Conservation (phyloP, 1,140 invertebrate species). For the Antheraea pernyi region DNA sequence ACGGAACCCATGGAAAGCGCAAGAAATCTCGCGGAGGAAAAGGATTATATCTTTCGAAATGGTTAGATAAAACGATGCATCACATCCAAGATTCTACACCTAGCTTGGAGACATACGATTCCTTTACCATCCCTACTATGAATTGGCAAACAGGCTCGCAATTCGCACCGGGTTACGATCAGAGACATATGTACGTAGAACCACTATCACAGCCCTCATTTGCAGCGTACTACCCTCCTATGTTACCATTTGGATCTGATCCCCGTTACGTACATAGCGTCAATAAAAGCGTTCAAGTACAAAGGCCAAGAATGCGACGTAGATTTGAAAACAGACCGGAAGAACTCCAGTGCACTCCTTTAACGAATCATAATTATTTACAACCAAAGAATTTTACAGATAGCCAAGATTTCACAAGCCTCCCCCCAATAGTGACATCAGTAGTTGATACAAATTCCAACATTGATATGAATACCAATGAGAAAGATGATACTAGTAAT, state of each 20-base stretch:
- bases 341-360: slow-evolving; percentile 48
- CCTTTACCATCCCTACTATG: slow-evolving; percentile 45
- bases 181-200: slow-evolving; percentile 54
- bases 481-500: slow-evolving; percentile 62
- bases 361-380: slow-evolving; percentile 48
- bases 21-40: slow-evolving; percentile 64
- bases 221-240: slow-evolving; percentile 52
- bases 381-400: slow-evolving; percentile 69
- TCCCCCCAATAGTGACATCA: slow-evolving; percentile 68
- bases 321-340: slow-evolving; percentile 54
- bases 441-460: slow-evolving; percentile 66
- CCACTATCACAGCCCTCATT: slow-evolving; percentile 62
- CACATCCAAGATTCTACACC: slow-evolving; percentile 58
- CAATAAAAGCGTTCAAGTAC: slow-evolving; percentile 58
- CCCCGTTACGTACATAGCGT: slow-evolving; percentile 51
- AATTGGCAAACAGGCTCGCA: slow-evolving; percentile 57
- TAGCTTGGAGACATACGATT: slow-evolving; percentile 57
- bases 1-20: slow-evolving; percentile 65
- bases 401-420: slow-evolving; percentile 63
- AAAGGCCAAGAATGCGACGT: slow-evolving; percentile 47
- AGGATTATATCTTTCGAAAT: slow-evolving; percentile 64
- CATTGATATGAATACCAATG: slow-evolving; percentile 60
- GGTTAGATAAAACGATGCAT: slow-evolving; percentile 66
- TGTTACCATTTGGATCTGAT: slow-evolving; percentile 45
- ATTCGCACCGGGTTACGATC: slow-evolving; percentile 61